phyloP scores from a whole-genome alignment of 2,888 invertebrate genomes.

The Acanthoscelides obtectus region DNA sequence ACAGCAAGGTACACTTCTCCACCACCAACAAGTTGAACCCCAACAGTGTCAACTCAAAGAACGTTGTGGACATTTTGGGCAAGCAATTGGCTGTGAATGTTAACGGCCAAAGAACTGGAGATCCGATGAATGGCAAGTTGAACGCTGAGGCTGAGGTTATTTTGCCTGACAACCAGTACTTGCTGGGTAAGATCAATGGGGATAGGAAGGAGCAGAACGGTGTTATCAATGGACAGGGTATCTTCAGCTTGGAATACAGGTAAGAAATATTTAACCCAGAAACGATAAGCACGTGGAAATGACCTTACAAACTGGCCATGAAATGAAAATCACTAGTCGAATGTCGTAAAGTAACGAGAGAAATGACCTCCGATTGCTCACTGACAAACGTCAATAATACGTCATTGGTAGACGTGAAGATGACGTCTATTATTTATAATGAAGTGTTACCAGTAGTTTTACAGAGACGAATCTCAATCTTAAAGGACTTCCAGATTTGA shows the following conservation, averaged over 20 bases:
- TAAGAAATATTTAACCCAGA: too few species aligned
- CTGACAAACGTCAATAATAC: too few species aligned
- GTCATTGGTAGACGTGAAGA: too few species aligned
- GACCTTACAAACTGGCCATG: too few species aligned
- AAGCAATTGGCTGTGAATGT: constrained; percentile 49
- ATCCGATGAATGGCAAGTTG: constrained; percentile 46
- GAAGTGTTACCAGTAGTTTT: too few species aligned
- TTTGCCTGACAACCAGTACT: constrained; percentile 49
- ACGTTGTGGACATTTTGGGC: constrained; percentile 49
- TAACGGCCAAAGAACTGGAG: constrained; percentile 48
- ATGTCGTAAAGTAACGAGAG: too few species aligned
- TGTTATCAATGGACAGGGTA: constrained; percentile 32
- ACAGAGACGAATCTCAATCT: too few species aligned
- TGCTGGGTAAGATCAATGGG: constrained; percentile 45
- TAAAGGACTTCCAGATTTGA: too few species aligned
- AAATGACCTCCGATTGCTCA: too few species aligned
- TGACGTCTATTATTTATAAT: too few species aligned
- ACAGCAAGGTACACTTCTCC: constrained; percentile 60
- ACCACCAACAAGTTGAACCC: constrained; percentile 57
- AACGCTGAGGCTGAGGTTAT: constrained; percentile 50
- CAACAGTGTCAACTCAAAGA: constrained; percentile 55
- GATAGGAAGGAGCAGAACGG: constrained; percentile 33
- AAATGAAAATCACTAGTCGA: too few species aligned
- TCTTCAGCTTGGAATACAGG: constrained; percentile 39
- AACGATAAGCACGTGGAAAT: too few species aligned